These are phyloP conservation scores for Hypena proboscidalis DNA, from an alignment of 2,888 invertebrate genomes.

Conservation along the genomic window DNA sequence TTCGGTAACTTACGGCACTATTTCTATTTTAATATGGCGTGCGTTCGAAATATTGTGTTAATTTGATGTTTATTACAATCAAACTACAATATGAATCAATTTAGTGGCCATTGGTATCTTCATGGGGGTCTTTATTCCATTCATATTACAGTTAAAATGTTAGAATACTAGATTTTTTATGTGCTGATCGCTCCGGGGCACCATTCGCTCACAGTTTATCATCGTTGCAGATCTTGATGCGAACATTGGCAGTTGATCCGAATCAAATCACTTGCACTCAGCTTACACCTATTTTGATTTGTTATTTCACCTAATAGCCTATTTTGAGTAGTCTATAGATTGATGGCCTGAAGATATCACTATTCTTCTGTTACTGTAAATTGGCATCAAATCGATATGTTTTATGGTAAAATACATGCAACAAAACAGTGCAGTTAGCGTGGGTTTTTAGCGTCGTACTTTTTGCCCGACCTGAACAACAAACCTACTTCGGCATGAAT, in stretches of 20 bases:
- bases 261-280: constrained; percentile 14
- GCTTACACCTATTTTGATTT: constrained; percentile 14
- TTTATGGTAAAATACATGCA: too few species aligned
- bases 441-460: too few species aligned
- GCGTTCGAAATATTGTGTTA: constrained; percentile 32
- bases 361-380: constrained; percentile 15
- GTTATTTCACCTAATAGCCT: constrained; percentile 13
- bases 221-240: constrained; percentile 16
- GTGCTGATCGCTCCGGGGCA: constrained; percentile 9
- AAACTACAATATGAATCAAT: constrained; percentile 37
- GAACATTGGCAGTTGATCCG: constrained; percentile 10
- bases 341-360: constrained; percentile 9
- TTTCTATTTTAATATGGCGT: constrained; percentile 31
- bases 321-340: constrained; percentile 16
- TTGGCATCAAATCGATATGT: constrained; percentile 3
- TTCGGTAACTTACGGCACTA: constrained; percentile 50
- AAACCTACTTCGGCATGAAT: too few species aligned
- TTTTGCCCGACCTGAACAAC: constrained; percentile 3
- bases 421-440: too few species aligned
- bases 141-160: constrained; percentile 21
- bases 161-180: constrained; percentile 23
- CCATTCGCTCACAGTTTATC: constrained; percentile 17
- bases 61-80: constrained; percentile 38
- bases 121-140: constrained; percentile 26
- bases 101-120: constrained; percentile 22